Percentiles rank a stretch among this genome's conserved stretches.
Evolutionary conservation across 2,113 vertebrate genomes (phyloP).

Genomic region (Microtus oregoni): DNA sequence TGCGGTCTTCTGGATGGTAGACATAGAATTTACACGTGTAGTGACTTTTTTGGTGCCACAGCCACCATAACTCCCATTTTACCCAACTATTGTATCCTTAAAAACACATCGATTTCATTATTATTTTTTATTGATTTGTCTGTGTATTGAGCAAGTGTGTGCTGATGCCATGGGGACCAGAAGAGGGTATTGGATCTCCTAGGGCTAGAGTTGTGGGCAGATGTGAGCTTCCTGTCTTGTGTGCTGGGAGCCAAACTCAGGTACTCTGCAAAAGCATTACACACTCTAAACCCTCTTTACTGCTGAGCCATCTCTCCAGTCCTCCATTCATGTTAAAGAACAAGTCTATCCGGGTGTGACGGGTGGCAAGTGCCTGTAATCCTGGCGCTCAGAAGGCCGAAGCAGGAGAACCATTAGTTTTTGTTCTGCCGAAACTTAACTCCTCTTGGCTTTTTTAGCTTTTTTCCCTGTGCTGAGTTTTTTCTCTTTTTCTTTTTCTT

Average conservation of each 20-base stretch:
- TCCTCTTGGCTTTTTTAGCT: background rate
- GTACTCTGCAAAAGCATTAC: background rate
- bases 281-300: background rate
- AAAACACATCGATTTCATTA: background rate
- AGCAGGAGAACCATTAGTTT: background rate
- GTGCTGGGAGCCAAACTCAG: background rate
- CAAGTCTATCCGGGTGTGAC: background rate
- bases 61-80: background rate
- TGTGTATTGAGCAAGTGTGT: background rate
- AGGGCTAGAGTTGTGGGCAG: background rate
- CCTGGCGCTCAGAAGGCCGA: background rate
- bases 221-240: background rate
- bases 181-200: background rate
- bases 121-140: background rate
- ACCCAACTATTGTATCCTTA: background rate
- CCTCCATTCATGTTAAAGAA: background rate
- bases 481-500: background rate
- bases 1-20: background rate
- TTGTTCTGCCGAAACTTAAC: conserved; percentile 15
- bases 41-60: background rate
- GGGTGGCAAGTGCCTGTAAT: background rate
- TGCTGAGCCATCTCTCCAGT: too few relatives aligned
- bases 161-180: background rate
- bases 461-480: background rate
- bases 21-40: background rate